Evolutionary conservation across 2,113 vertebrate species (phyloP), one percentile per base, ranked within the genome.

Genomic region (Leucoraja erinaceus): DNA sequence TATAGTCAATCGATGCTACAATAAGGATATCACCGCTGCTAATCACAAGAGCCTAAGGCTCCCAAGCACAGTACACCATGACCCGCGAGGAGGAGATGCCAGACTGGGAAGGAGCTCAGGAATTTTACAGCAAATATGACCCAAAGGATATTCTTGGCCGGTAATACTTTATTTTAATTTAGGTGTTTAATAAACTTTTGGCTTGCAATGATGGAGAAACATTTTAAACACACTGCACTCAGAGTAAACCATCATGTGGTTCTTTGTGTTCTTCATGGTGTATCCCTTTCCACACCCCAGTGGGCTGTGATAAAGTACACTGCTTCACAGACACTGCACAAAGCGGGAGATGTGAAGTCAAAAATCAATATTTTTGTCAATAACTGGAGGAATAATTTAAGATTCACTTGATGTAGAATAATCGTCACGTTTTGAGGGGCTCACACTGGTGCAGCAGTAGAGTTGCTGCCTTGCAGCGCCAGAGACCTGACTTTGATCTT

Each of bases 81-180:
- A 97, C 97, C 31, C 96, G 94, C 93, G 96, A 97, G 0, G 98
- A 99, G 33, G 97, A 98, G 0, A 95, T 97, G 93, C 97, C 97
- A 0, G 98, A 98, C 94, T 97, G 96, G 94, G 95, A 96, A 81
- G 97, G 97, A 2, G 97, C 98, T 68, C 95, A 98, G 94, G 97
- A 98, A 93, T 99, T 99, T 93, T 99, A 99, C 7, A 96, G 98
- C 93, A 99, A 98, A 94, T 99, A 99, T 93, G 98, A 99, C 16
- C 96, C 98, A 0, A 99, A 99, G 95, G 98, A 99, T 95, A 94
- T 99, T 93, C 93, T 98, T 92, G 97, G 97, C 95, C 97, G 97
- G 97, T 97, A 96, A 94, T 93, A 68, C 7, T 75, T 10, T 68
- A 7, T 63, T 72, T 12, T 91, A 9, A 54, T 70, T 9, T 6